Evolutionary conservation across 2,113 vertebrate genomes (phyloP).

Genomic region (Cephalopterus ornatus): DNA sequence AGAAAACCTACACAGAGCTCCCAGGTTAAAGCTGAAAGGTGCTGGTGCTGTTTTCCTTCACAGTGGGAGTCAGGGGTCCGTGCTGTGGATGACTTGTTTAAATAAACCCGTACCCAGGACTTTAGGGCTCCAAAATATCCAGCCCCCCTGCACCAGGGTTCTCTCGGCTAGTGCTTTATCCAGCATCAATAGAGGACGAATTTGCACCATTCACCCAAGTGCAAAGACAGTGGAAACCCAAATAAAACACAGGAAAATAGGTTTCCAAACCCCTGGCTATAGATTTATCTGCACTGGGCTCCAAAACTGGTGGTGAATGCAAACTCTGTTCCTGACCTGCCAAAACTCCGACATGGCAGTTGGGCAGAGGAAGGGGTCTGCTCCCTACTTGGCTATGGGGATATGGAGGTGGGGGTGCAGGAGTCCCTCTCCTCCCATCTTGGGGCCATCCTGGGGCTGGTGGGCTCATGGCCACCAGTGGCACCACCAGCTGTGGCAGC

Average conservation of each 20-base stretch:
- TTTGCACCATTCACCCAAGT: slow-evolving; percentile 43
- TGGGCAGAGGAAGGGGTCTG: neutral
- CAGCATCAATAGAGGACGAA: slow-evolving; percentile 22
- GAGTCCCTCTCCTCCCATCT: neutral
- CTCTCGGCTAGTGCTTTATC: neutral
- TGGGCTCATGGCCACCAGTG: neutral
- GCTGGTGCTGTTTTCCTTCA: neutral
- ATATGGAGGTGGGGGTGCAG: neutral
- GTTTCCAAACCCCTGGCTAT: slow-evolving; percentile 36
- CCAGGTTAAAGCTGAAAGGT: neutral
- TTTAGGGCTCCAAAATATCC: neutral
- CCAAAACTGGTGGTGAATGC: slow-evolving; percentile 46
- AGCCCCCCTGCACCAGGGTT: neutral
- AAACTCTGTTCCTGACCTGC: slow-evolving; percentile 40
- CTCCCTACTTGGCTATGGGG: accelerated
- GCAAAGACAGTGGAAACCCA: slow-evolving; percentile 62
- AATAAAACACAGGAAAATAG: slow-evolving; percentile 67
- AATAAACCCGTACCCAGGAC: neutral
- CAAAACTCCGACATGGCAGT: neutral
- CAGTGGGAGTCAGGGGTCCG: neutral
- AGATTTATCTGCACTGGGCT: slow-evolving; percentile 40
- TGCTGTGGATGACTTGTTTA: neutral
- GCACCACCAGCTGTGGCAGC: neutral
- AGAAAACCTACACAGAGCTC: neutral
- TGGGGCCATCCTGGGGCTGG: neutral